A percentile compares a stretch with the other conserved stretches of the same genome.
Evolutionary conservation across 1,140 invertebrate genomes (phyloP).

Genomic region (Dolichoris vasculosae): DNA sequence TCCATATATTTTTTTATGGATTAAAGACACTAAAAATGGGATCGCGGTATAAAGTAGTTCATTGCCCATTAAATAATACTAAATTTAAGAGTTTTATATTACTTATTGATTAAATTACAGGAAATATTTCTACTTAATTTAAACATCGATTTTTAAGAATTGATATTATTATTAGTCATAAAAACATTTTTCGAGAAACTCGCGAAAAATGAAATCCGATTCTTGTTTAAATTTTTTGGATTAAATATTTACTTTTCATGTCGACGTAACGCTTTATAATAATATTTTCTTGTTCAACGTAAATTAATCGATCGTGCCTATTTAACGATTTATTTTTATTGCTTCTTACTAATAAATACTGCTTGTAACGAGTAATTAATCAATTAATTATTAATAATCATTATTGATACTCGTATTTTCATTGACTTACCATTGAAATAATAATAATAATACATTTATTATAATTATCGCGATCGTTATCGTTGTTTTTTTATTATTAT

Average conservation of each 20-base stretch:
- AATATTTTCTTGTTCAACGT: too few relatives aligned
- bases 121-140: neutral
- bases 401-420: too few relatives aligned
- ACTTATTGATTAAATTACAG: neutral
- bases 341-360: too few relatives aligned
- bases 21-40: neutral
- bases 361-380: too few relatives aligned
- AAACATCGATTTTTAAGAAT: neutral
- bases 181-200: neutral
- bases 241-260: neutral
- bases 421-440: too few relatives aligned
- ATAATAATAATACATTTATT: too few relatives aligned
- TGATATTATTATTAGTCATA: neutral
- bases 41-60: neutral
- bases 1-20: neutral
- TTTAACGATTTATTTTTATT: too few relatives aligned
- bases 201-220: neutral
- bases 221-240: neutral
- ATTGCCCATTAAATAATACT: neutral
- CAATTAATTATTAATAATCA: too few relatives aligned
- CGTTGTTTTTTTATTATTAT: too few relatives aligned
- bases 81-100: neutral
- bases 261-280: too few relatives aligned
- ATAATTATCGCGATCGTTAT: too few relatives aligned
- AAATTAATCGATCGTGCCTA: too few relatives aligned